Percentiles rank a stretch among this genome's conserved stretches.
Evolutionary conservation across 2,888 invertebrate species (phyloP).

Genomic region (Agonum fuliginosum): DNA sequence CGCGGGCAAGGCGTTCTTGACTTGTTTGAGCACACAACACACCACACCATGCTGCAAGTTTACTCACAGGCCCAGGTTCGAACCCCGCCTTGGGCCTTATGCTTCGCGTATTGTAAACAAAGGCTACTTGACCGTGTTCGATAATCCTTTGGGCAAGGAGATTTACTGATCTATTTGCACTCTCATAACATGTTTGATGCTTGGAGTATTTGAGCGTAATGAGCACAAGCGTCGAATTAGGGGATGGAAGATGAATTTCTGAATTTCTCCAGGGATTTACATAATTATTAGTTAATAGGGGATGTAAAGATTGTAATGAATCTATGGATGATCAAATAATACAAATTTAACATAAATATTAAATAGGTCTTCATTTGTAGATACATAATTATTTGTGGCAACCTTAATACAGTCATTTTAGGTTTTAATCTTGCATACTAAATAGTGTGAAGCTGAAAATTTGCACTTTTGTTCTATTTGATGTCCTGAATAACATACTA

Average conservation of each 20-base stretch:
- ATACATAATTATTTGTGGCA: too few relatives aligned
- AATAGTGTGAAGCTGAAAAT: too few relatives aligned
- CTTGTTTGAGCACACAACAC: constrained; percentile 45
- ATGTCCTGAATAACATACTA: too few relatives aligned
- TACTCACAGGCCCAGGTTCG: constrained; percentile 42
- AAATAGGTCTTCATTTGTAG: too few relatives aligned
- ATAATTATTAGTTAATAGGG: background rate
- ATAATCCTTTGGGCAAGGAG: constrained; percentile 47
- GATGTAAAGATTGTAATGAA: too few relatives aligned
- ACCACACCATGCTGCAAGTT: constrained; percentile 32
- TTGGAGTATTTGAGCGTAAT: constrained; percentile 30
- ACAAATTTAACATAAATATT: too few relatives aligned
- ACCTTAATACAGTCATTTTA: too few relatives aligned
- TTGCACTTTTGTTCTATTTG: too few relatives aligned
- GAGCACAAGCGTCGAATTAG: background rate
- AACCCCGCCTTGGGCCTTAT: constrained; percentile 42
- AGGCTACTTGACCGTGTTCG: constrained; percentile 42
- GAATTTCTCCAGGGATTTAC: background rate
- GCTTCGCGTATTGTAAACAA: constrained; percentile 6
- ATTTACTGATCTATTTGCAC: constrained; percentile 44
- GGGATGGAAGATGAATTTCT: background rate
- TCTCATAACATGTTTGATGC: constrained; percentile 39
- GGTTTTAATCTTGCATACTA: too few relatives aligned
- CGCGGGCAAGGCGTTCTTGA: background rate
- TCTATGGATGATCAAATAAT: too few relatives aligned